A percentile compares a stretch with the other conserved stretches of the same genome.
Evolutionary conservation across 2,888 invertebrate species (phyloP).

Genomic region (Euphydryas editha): DNA sequence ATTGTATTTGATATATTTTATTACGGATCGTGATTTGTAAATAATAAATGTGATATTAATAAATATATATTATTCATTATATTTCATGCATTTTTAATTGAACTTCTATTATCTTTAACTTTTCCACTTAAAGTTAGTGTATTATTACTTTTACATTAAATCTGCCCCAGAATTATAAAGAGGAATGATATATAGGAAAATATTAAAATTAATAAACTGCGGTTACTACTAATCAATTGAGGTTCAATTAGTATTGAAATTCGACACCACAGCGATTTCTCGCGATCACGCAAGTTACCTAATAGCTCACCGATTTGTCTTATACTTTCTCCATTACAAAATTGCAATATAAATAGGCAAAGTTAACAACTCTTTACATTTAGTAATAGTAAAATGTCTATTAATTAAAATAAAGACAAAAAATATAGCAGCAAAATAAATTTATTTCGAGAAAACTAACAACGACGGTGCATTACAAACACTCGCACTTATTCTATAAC

Average conservation of each 20-base stretch:
- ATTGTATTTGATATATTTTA: constrained; percentile 60
- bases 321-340: no score
- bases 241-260: no score
- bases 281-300: no score
- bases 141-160: neutral
- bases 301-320: no score
- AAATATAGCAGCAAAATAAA: constrained; percentile 43
- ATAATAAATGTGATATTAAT: constrained; percentile 76
- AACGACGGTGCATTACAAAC: constrained; percentile 34
- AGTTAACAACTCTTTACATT: no score
- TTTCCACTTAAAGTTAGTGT: neutral
- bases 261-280: no score
- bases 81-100: constrained; percentile 28
- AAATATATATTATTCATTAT: constrained; percentile 58
- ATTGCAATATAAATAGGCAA: no score
- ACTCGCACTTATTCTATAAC: neutral
- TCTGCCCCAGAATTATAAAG: neutral
- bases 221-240: no score
- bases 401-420: constrained; percentile 10
- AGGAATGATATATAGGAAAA: no score
- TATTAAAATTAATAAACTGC: no score
- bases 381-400: no score
- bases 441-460: constrained; percentile 44
- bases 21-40: constrained; percentile 72
- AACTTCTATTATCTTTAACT: neutral